Percentiles rank a stretch among this genome's conserved stretches.
These are phyloP conservation scores for Umimayanthus kanabou DNA, from an alignment of 92 coral and sea anemone genomes.

Conservation along the genomic window DNA sequence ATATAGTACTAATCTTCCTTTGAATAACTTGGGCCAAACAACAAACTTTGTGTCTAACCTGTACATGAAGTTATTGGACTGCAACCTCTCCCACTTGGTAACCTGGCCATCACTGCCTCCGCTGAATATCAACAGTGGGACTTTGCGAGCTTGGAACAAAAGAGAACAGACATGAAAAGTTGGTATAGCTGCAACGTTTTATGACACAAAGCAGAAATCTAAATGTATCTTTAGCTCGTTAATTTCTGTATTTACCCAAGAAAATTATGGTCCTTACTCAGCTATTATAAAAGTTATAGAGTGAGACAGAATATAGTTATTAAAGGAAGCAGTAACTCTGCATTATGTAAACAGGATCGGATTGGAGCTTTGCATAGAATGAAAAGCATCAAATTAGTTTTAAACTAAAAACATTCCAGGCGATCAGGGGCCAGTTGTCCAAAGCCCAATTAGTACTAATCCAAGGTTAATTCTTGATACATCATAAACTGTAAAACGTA, in stretches of 20 bases:
- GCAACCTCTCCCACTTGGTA: constrained; percentile 95
- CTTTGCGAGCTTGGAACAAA: constrained; percentile 77
- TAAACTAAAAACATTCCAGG: too few relatives aligned
- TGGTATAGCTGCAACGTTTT: background rate
- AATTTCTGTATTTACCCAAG: background rate
- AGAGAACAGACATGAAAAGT: background rate
- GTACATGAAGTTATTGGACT: constrained; percentile 97
- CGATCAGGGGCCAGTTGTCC: too few relatives aligned
- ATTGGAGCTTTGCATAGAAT: too few relatives aligned
- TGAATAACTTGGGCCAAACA: background rate
- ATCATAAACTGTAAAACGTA: too few relatives aligned
- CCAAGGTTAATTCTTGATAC: too few relatives aligned
- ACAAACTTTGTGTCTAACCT: constrained; percentile 54
- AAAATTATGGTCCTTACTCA: background rate
- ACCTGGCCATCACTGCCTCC: constrained; percentile 97
- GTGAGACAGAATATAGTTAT: too few relatives aligned
- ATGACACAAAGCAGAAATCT: background rate
- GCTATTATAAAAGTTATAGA: background rate
- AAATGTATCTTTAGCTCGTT: background rate
- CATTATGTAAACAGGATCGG: too few relatives aligned
- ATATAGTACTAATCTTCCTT: too few relatives aligned
- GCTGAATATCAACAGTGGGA: constrained; percentile 91
- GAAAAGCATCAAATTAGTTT: too few relatives aligned
- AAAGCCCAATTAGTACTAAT: too few relatives aligned
- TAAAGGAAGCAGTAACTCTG: too few relatives aligned